Evolutionary conservation across 1,140 invertebrate genomes (phyloP).

Genomic region (Linepithema humile): DNA sequence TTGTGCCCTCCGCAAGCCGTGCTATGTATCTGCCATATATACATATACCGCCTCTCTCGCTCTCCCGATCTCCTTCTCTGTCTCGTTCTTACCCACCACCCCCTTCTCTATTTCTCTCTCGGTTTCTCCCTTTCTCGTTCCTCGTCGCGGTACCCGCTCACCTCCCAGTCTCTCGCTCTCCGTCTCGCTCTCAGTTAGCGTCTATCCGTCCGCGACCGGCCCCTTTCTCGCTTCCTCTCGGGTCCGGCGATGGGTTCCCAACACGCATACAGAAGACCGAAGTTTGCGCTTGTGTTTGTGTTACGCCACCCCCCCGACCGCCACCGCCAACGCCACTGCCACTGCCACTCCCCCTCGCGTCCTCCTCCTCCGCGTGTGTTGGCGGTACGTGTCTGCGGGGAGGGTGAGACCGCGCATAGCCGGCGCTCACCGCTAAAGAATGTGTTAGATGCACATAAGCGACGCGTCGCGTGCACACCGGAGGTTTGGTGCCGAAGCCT

Average conservation of each 20-base stretch:
- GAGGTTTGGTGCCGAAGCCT: neutral
- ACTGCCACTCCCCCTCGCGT: slow-evolving; percentile 23
- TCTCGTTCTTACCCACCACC: neutral
- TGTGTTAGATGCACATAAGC: slow-evolving; percentile 65
- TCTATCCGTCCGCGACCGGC: neutral
- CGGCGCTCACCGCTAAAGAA: slow-evolving; percentile 59
- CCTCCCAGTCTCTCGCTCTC: neutral
- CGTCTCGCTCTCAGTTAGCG: neutral
- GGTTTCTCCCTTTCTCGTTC: neutral
- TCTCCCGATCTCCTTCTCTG: slow-evolving; percentile 55
- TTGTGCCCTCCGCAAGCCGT: slow-evolving; percentile 81
- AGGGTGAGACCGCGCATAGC: slow-evolving; percentile 46
- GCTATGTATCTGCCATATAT: slow-evolving; percentile 78
- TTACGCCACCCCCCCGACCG: slow-evolving; percentile 22
- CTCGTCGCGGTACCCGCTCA: neutral
- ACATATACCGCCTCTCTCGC: slow-evolving; percentile 71
- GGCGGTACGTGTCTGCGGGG: slow-evolving; percentile 16
- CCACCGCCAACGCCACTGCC: slow-evolving; percentile 17
- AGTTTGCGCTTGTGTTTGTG: slow-evolving; percentile 44
- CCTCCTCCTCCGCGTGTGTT: slow-evolving; percentile 35
- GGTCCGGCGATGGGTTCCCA: slow-evolving; percentile 45
- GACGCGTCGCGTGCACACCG: slow-evolving; percentile 41
- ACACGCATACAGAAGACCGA: slow-evolving; percentile 46
- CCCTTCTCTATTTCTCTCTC: neutral
- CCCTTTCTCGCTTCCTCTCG: slow-evolving; percentile 51